These are phyloP conservation scores for Platycercus adscitus DNA, from an alignment of 2,113 vertebrate genomes.

Conservation along the genomic window DNA sequence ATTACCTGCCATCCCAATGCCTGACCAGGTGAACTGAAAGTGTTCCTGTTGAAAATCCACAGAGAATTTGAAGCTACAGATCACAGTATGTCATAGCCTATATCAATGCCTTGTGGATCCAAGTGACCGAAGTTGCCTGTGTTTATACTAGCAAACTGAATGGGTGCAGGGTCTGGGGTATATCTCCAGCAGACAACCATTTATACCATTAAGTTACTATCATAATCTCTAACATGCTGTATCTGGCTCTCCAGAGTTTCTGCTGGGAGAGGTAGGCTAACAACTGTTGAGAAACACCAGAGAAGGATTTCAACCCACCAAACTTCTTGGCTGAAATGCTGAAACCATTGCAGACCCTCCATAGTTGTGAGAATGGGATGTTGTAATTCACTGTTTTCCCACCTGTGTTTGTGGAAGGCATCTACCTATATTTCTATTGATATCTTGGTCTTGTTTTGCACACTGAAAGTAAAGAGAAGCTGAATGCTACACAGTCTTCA, in stretches of 20 bases:
- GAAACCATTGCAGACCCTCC: background rate
- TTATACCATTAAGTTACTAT: background rate
- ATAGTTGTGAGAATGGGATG: background rate
- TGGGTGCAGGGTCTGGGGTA: fast-evolving
- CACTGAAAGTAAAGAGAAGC: background rate
- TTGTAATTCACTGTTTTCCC: background rate
- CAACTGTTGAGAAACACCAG: background rate
- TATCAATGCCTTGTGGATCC: background rate
- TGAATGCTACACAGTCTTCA: background rate
- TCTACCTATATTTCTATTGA: background rate
- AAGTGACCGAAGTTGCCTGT: background rate
- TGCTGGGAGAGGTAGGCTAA: background rate
- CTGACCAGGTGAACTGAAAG: background rate
- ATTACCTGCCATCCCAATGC: background rate
- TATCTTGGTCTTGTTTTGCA: background rate
- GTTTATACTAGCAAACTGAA: background rate
- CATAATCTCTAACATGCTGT: background rate
- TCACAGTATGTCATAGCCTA: background rate
- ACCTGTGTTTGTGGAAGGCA: background rate
- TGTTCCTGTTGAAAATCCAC: background rate
- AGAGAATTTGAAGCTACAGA: background rate
- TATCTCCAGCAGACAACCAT: background rate
- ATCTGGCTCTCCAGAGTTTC: background rate
- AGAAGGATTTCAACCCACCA: background rate
- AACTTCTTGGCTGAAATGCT: background rate